A percentile compares a stretch with the other conserved stretches of the same genome.
Evolutionary conservation across 2,888 invertebrate genomes (phyloP).

Genomic region (Drosophila affinis): DNA sequence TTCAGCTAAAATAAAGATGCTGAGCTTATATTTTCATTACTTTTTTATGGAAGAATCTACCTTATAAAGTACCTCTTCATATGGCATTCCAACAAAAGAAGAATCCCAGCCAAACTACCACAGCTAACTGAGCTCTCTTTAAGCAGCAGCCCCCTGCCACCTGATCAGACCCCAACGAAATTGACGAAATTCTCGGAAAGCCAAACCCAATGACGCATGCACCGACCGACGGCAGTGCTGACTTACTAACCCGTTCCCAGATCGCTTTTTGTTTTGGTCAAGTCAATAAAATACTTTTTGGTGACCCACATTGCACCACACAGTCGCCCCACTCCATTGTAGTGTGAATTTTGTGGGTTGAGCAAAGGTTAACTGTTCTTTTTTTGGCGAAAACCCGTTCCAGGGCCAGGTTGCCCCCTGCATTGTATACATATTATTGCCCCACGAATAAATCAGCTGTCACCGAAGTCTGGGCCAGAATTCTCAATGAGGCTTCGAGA

Average conservation of each 20-base stretch:
- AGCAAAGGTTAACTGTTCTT: constrained; percentile 57
- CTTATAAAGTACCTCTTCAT: too few species aligned
- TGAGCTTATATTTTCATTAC: background rate
- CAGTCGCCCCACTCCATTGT: constrained; percentile 12
- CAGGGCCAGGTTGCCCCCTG: constrained; percentile 11
- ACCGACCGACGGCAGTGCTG: constrained; percentile 33
- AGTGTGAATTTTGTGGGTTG: constrained; percentile 32
- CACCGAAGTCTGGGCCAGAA: constrained; percentile 14
- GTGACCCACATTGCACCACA: constrained; percentile 68
- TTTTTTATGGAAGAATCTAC: too few species aligned
- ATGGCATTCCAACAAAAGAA: too few species aligned
- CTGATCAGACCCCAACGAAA: constrained; percentile 2
- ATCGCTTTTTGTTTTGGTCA: constrained; percentile 46
- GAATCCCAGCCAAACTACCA: background rate
- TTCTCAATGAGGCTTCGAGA: constrained; percentile 11
- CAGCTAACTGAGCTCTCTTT: constrained; percentile 4
- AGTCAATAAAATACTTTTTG: constrained; percentile 59
- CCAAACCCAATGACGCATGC: constrained; percentile 56
- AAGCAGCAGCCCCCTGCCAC: background rate
- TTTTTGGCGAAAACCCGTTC: constrained; percentile 60
- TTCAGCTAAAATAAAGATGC: background rate
- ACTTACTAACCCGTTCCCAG: constrained; percentile 69
- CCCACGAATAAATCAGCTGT: constrained; percentile 64
- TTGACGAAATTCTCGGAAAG: constrained; percentile 45
- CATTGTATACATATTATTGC: constrained; percentile 13